Base-by-base conservation (phyloP, 2,113 vertebrate species). In the Proterorhinus semilunaris region DNA sequence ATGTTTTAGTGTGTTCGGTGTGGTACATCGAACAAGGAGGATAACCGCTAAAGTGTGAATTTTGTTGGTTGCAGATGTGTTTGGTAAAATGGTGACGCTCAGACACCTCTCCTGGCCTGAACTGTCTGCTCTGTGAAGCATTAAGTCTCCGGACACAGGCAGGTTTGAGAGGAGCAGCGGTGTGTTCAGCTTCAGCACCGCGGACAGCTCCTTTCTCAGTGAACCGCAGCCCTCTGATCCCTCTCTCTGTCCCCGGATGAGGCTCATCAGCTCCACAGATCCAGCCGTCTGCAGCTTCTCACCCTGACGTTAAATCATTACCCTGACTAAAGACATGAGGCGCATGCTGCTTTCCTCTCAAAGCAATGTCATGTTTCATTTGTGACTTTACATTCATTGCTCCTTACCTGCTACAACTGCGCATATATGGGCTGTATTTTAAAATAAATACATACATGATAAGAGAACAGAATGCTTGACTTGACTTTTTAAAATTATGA, bases 111-210 rank as follows among this genome's bases (percentile, higher is more conserved):
- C 76, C 50, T 62, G 70, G 51, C 42, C 57, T 45, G 55, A 76
- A 74, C 65, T 74, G 73, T 47, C 52, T 50, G 64, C 42, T 68
- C 80, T 51, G 71, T 71, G 66, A 71, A 79, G 79, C 81, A 65
- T 62, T 62, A 81, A 80, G 72, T 79, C 80, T 82, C 68, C 13
- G 66, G 83, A 65, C 80, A 12, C 58, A 47, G 0, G 36, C 69
- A 80, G 74, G 74, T 81, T 86, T 78, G 78, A 76, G 71, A 78
- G 68, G 68, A 73, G 78, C 82, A 81, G 78, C 71, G 71, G 76
- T 21, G 62, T 81, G 75, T 80, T 75, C 61, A 74, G 75, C 67
- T 65, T 62, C 53, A 69, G 71, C 78, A 72, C 69, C 75, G 69
- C n/a, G 70, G 78, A 86, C 76, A 82, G 72, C 77, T 74, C 65